These are phyloP conservation scores for Aphis craccivora DNA, from an alignment of 1,140 invertebrate genomes.

Conservation along the genomic window DNA sequence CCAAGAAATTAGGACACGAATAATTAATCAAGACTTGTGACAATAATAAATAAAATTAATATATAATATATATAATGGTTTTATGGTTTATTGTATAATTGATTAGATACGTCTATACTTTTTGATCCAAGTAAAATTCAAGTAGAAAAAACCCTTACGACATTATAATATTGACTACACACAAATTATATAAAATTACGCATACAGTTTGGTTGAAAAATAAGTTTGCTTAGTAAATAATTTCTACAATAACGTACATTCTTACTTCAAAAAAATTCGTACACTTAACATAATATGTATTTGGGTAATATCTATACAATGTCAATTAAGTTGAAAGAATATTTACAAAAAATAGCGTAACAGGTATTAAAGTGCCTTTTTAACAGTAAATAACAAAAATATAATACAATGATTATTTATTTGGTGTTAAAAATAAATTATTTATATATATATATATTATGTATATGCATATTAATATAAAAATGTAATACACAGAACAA, in stretches of 20 bases:
- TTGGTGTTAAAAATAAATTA: conserved; percentile 55
- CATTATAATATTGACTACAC: conserved; percentile 48
- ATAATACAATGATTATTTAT: conserved; percentile 44
- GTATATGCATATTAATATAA: conserved; percentile 26
- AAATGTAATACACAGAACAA: conserved; percentile 48
- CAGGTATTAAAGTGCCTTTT: conserved; percentile 56
- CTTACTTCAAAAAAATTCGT: conserved; percentile 39
- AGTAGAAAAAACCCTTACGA: conserved; percentile 41
- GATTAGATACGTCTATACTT: conserved; percentile 28
- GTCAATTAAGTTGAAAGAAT: neutral
- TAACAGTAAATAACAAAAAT: conserved; percentile 56
- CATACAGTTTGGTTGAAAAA: conserved; percentile 50
- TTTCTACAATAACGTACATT: conserved; percentile 48
- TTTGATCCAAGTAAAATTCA: conserved; percentile 53
- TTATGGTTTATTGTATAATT: conserved; percentile 38
- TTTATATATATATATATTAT: neutral
- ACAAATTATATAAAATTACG: conserved; percentile 44
- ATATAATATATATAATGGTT: too few species aligned
- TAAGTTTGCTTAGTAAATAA: conserved; percentile 42
- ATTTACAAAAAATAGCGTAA: conserved; percentile 57
- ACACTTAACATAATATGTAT: conserved; percentile 1
- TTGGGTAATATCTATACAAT: conserved; percentile 9
- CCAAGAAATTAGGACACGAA: neutral
- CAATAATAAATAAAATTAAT: neutral
- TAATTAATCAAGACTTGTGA: neutral